Percentiles rank a stretch among this genome's conserved stretches.
Evolutionary conservation across 2,113 vertebrate genomes (phyloP).

Genomic region (Hassar affinis): DNA sequence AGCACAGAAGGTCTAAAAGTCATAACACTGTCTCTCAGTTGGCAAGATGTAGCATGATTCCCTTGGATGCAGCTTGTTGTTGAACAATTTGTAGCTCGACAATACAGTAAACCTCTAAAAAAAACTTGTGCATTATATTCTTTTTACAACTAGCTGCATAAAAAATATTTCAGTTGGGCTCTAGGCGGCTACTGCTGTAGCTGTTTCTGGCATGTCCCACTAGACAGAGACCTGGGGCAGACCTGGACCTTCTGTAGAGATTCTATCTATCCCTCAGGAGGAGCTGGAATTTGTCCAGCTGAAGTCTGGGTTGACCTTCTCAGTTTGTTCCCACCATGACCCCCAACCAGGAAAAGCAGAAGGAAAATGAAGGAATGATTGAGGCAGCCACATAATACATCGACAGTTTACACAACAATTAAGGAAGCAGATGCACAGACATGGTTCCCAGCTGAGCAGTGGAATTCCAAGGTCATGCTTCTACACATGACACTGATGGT

Average conservation of each 20-base stretch:
- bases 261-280: neutral
- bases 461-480: conserved; percentile 6
- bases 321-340: neutral
- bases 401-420: neutral
- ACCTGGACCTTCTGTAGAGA: neutral
- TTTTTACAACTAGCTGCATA: neutral
- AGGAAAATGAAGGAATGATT: neutral
- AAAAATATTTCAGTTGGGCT: neutral
- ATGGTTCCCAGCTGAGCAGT: neutral
- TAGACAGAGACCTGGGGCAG: neutral
- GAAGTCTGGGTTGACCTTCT: neutral
- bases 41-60: neutral
- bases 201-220: neutral
- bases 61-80: neutral
- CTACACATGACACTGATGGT: neutral
- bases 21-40: neutral
- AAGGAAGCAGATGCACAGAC: neutral
- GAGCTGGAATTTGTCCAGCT: neutral
- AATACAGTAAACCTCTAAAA: neutral
- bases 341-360: neutral
- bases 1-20: neutral
- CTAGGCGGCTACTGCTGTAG: neutral
- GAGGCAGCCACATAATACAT: neutral
- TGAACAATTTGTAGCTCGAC: neutral
- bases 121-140: neutral